Base-by-base conservation (phyloP, 2,888 invertebrate genomes). In the Pachycephus smyrnensis region DNA sequence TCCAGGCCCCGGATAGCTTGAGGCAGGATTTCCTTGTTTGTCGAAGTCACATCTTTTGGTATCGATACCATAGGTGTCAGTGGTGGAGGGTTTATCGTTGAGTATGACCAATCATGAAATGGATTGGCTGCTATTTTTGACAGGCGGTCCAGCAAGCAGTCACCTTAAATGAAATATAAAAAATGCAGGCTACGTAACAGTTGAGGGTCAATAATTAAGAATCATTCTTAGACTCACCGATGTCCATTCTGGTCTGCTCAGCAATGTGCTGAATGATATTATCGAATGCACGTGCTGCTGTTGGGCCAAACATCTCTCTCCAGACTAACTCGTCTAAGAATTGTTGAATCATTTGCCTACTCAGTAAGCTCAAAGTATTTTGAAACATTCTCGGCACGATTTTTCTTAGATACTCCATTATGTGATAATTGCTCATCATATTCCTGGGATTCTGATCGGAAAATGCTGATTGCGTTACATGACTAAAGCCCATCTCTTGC, bases 311-410 rank as follows among this genome's bases (percentile, higher is more conserved):
- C 88, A 96, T 95, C 90, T 98, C 97, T 79, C 98, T 93, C 97
- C 98, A 98, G 15, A 97, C 95, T 31, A 98, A 92, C 88, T 98
- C 98, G 89, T 98, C 97, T 82, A 98, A 92, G 91, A 97, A 97
- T 90, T 97, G 97, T 90, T 98, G 98, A 86, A 98, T 97, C 89
- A 97, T 96, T 91, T 96, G 96, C 74, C 96, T 93, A 2, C 96
- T 97, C 0, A 98, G 92, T 82, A 97, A 90, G 12, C 97, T 96
- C 11, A 97, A 91, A 0, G 97, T 97, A 84, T 97, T 97, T 92
- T 97, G 96, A 92, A 97, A 98, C 97, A 97, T 97, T 86, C 97
- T 94, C 0, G 98, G 97, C 3, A 97, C 97, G 77, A 97, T 96
- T 82, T 96, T 94, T 40, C 97, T 93, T 82, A 98, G 91, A 89